These are phyloP conservation scores for Enteromius thamalakanensis DNA, from an alignment of 2,797 vertebrate species.

Conservation along the genomic window DNA sequence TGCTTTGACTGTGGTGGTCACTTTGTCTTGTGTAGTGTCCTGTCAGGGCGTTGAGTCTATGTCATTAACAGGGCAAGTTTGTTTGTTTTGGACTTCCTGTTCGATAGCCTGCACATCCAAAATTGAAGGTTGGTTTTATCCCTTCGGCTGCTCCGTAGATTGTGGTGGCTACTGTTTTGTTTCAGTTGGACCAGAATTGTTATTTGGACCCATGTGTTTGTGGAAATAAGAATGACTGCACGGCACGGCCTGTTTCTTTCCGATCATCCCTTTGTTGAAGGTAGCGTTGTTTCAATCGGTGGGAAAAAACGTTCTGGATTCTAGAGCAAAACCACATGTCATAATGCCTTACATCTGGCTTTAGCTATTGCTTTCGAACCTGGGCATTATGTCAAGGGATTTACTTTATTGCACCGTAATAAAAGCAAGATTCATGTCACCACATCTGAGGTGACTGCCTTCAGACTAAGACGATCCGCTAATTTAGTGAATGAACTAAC, in stretches of 20 bases:
- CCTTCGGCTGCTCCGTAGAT: constrained; percentile 63
- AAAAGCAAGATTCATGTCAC: constrained; percentile 37
- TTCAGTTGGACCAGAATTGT: constrained; percentile 57
- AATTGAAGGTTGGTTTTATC: constrained; percentile 70
- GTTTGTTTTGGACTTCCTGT: constrained; percentile 70
- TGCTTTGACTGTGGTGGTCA: constrained; percentile 70
- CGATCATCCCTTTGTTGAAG: constrained; percentile 5
- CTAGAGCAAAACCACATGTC: constrained; percentile 49
- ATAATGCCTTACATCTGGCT: constrained; percentile 38
- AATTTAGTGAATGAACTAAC: constrained; percentile 23
- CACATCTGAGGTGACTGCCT: constrained; percentile 35
- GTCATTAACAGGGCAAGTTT: constrained; percentile 72
- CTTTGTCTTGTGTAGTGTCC: constrained; percentile 59
- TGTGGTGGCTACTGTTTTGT: constrained; percentile 57
- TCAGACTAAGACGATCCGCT: neutral
- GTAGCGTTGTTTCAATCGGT: neutral
- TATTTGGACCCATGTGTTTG: constrained; percentile 34
- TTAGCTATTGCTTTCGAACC: constrained; percentile 6
- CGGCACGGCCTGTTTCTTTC: neutral
- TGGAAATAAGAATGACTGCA: constrained; percentile 2
- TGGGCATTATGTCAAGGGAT: constrained; percentile 16
- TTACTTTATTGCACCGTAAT: constrained; percentile 34
- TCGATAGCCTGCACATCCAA: constrained; percentile 64
- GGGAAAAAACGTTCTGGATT: constrained; percentile 17
- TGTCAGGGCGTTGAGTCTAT: constrained; percentile 63